phyloP scores from a whole-genome alignment of 2,113 vertebrate genomes.

The Myodes glareolus region DNA sequence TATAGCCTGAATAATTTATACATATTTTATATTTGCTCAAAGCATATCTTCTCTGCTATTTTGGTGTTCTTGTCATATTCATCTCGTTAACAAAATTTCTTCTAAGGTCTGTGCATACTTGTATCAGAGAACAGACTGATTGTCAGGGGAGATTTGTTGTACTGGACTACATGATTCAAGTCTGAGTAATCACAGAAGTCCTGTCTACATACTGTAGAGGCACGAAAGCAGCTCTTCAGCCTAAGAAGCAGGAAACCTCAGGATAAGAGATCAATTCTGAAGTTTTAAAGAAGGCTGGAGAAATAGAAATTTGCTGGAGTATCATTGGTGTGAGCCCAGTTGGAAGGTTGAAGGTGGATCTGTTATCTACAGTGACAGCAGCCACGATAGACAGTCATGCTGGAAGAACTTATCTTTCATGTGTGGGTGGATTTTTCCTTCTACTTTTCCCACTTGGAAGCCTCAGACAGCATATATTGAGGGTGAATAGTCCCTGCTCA shows the following conservation, averaged over 20 bases:
- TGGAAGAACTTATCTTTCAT: not conserved
- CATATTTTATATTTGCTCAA: slow-evolving; percentile 2
- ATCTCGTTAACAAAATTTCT: not conserved
- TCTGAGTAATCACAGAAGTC: not conserved
- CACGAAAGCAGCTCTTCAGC: not conserved
- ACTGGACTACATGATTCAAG: not conserved
- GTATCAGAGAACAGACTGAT: not conserved
- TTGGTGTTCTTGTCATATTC: not conserved
- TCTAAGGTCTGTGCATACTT: not conserved
- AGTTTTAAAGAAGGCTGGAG: not conserved
- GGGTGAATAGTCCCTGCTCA: not conserved
- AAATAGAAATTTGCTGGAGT: not conserved
- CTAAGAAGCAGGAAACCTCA: not conserved
- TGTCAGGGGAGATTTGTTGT: not conserved
- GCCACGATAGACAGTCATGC: not conserved
- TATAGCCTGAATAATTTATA: not conserved
- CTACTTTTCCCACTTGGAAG: not conserved
- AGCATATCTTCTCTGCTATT: not conserved
- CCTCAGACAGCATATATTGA: not conserved
- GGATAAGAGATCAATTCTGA: not conserved
- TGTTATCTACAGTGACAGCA: not conserved
- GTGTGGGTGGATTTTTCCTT: not conserved
- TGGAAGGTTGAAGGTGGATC: not conserved
- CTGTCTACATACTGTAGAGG: not conserved
- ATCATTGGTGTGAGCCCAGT: not conserved